A percentile compares a stretch with the other conserved stretches of the same genome.
Evolutionary conservation across 2,888 invertebrate genomes (phyloP).

Genomic region (Deilephila elpenor): DNA sequence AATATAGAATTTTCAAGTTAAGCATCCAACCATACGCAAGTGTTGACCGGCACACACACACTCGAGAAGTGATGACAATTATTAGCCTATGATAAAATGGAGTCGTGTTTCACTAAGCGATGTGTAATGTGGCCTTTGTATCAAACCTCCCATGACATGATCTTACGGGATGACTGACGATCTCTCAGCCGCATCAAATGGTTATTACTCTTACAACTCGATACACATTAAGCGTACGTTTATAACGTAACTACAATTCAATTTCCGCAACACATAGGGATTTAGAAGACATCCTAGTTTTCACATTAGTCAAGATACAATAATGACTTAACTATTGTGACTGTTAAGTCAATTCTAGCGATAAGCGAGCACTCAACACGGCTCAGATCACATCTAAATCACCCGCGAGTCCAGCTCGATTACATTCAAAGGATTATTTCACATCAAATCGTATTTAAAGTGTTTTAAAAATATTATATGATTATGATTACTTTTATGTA

Average conservation of each 20-base stretch:
- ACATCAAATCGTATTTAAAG: constrained; percentile 15
- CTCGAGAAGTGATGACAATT: constrained; percentile 36
- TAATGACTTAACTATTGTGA: not conserved
- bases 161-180: not conserved
- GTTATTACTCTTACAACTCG: not conserved
- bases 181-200: not conserved
- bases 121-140: constrained; percentile 31
- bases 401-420: not conserved
- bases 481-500: constrained; percentile 47
- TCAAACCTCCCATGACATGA: constrained; percentile 8
- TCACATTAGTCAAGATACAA: not conserved
- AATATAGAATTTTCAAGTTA: not conserved
- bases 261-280: not conserved
- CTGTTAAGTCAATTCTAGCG: not conserved
- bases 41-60: not conserved
- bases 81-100: constrained; percentile 40
- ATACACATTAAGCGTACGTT: not conserved
- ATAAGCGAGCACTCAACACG: constrained; percentile 12
- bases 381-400: not conserved
- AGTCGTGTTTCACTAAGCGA: constrained; percentile 34
- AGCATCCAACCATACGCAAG: not conserved
- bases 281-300: not conserved
- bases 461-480: constrained; percentile 24
- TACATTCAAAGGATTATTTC: not conserved
- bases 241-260: not conserved